Evolutionary conservation across 2,113 vertebrate species (phyloP).

Genomic region (Amazona guildingii): DNA sequence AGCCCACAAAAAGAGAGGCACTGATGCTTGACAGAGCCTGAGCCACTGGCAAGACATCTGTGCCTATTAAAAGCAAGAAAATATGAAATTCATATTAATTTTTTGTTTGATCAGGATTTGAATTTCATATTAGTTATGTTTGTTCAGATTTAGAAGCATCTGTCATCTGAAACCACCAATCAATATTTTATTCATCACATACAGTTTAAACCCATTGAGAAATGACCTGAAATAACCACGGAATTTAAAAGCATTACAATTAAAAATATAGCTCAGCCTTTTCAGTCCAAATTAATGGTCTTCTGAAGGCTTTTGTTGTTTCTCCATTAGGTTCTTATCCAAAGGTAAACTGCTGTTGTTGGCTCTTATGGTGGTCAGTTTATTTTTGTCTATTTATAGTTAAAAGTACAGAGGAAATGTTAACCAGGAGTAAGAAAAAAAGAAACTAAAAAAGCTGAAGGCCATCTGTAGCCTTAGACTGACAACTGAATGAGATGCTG

Average conservation of each 20-base stretch:
- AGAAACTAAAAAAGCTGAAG: not conserved
- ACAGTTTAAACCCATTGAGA: constrained; percentile 20
- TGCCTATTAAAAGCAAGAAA: constrained; percentile 45
- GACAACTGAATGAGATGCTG: not conserved
- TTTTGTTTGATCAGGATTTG: constrained; percentile 63
- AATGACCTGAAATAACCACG: not conserved
- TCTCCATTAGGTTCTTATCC: not conserved
- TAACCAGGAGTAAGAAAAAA: not conserved
- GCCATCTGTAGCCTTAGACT: not conserved
- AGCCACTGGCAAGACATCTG: constrained; percentile 34
- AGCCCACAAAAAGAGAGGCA: not conserved
- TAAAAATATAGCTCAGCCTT: constrained; percentile 1
- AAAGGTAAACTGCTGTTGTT: not conserved
- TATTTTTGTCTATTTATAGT: not conserved
- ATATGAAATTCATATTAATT: constrained; percentile 56
- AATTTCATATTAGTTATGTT: constrained; percentile 60
- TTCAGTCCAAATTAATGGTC: not conserved
- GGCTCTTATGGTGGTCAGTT: not conserved
- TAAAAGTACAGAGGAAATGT: not conserved
- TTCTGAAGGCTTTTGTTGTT: not conserved
- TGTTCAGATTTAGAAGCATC: constrained; percentile 26
- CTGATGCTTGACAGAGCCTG: constrained; percentile 18
- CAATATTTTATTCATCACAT: constrained; percentile 39
- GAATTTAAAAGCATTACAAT: constrained; percentile 5
- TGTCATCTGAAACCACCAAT: constrained; percentile 4